Percentiles rank a stretch among this genome's conserved stretches.
phyloP scores from a whole-genome alignment of 2,888 invertebrate genomes.

The Tachina lurida region DNA sequence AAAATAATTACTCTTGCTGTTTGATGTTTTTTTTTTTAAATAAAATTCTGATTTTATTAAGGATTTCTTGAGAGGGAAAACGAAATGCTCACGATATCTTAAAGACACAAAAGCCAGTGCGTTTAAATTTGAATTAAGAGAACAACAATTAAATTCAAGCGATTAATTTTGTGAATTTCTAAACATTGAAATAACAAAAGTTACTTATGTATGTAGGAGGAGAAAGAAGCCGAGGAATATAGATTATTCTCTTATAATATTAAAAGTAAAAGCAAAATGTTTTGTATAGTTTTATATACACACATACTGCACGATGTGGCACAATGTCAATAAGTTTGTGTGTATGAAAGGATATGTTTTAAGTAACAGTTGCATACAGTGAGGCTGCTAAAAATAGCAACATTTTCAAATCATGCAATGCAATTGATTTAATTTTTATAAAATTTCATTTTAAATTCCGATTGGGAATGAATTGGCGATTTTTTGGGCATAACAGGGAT shows the following conservation, averaged over 20 bases:
- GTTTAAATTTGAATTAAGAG: constrained; percentile 46
- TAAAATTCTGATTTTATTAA: constrained; percentile 49
- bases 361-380: constrained; percentile 2
- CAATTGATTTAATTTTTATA: not conserved
- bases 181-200: constrained; percentile 17
- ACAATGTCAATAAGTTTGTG: constrained; percentile 35
- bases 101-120: not conserved
- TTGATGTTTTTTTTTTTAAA: not conserved
- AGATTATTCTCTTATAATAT: constrained; percentile 6
- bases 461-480: too few species aligned
- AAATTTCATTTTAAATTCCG: not conserved
- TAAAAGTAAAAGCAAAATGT: constrained; percentile 57
- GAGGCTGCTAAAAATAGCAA: not conserved
- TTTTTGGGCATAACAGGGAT: too few species aligned
- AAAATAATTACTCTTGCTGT: constrained; percentile 49
- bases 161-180: constrained; percentile 64
- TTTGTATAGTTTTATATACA: not conserved
- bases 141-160: constrained; percentile 63
- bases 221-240: constrained; percentile 5
- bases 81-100: constrained; percentile 14
- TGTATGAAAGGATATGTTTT: not conserved
- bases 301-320: not conserved
- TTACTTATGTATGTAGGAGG: constrained; percentile 11
- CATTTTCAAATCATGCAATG: not conserved
- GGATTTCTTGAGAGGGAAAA: not conserved